phyloP scores from a whole-genome alignment of 1,140 invertebrate species.

The Eubasilissa regina region DNA sequence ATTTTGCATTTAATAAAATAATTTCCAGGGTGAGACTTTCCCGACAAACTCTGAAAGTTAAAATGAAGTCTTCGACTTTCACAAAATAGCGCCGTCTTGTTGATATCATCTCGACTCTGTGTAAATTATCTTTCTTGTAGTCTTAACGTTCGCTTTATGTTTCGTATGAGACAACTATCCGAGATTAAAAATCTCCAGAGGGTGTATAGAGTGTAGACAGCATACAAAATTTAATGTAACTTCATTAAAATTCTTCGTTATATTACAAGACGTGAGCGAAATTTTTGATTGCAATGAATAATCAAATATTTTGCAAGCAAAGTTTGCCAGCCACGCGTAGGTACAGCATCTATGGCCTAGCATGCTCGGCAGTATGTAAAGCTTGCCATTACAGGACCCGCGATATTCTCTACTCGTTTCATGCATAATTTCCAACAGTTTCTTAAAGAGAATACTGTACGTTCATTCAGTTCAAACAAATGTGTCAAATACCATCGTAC shows the following conservation, averaged over 20 bases:
- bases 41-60: too few species aligned
- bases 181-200: slow-evolving; percentile 29
- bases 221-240: slow-evolving; percentile 26
- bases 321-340: slow-evolving; percentile 11
- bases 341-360: background rate
- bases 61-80: background rate
- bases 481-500: too few species aligned
- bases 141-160: background rate
- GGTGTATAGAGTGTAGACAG: background rate
- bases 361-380: background rate
- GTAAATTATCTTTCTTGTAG: background rate
- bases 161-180: slow-evolving; percentile 15
- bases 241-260: slow-evolving; percentile 36
- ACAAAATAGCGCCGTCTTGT: background rate
- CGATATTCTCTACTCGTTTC: background rate
- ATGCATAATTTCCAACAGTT: background rate
- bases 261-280: slow-evolving; percentile 33
- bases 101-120: slow-evolving; percentile 18
- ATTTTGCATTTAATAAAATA: too few species aligned
- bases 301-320: slow-evolving; percentile 17
- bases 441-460: background rate
- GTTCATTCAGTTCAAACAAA: too few species aligned
- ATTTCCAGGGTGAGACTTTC: too few species aligned
- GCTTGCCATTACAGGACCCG: background rate
- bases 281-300: slow-evolving; percentile 29